Evolutionary conservation across 2,797 vertebrate genomes (phyloP).

Genomic region (Mionectes olivaceus): DNA sequence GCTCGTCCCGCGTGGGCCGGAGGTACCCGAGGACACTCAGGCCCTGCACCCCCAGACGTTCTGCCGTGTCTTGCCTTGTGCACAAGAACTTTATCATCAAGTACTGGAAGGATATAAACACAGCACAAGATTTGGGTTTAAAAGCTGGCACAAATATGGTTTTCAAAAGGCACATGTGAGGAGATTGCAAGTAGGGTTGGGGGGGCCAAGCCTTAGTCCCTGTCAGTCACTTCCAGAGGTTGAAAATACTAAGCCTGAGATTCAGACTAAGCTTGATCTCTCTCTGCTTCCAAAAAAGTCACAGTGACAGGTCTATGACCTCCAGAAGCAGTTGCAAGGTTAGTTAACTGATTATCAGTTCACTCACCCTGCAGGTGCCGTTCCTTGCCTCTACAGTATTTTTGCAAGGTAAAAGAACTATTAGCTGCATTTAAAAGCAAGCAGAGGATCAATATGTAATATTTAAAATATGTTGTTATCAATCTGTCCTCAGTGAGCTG

Average conservation of each 20-base stretch:
- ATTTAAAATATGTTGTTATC: background rate
- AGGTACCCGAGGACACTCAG: slow-evolving; percentile 89
- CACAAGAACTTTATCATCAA: slow-evolving; percentile 98
- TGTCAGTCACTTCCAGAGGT: background rate
- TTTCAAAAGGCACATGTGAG: background rate
- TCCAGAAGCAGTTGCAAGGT: background rate
- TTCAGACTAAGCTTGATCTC: background rate
- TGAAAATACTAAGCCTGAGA: background rate
- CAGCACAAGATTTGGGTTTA: background rate
- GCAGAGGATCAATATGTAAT: background rate
- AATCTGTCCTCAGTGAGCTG: background rate
- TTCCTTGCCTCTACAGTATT: background rate
- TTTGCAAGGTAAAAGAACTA: background rate
- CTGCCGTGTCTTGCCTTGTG: slow-evolving; percentile 90
- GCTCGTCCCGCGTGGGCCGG: slow-evolving; percentile 78
- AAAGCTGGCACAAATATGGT: background rate
- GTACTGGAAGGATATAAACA: slow-evolving; percentile 79
- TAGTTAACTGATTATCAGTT: background rate
- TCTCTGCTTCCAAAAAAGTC: background rate
- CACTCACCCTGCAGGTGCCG: background rate
- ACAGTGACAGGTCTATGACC: background rate
- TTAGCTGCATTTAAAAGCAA: background rate
- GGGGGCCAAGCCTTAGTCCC: background rate
- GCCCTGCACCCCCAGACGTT: slow-evolving; percentile 93
- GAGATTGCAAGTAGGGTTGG: background rate